phyloP scores from a whole-genome alignment of 2,888 invertebrate species.

The Metellina segmentata region DNA sequence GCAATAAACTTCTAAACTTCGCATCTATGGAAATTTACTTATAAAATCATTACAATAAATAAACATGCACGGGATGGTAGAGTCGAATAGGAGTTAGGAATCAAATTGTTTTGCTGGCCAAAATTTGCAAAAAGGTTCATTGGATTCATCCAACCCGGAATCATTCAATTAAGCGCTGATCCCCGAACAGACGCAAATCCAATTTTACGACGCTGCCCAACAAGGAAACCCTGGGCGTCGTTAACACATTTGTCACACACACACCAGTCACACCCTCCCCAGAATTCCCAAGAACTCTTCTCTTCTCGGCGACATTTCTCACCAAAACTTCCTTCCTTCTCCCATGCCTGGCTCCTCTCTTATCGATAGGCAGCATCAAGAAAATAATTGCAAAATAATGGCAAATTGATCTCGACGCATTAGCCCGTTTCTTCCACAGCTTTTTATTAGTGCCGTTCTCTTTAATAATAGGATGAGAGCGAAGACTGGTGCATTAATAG shows the following conservation, averaged over 20 bases:
- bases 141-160: not conserved
- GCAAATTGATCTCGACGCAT: constrained; percentile 63
- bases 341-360: constrained; percentile 1
- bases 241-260: constrained; percentile 60
- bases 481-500: constrained; percentile 25
- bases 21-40: no score
- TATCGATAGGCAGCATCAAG: constrained; percentile 15
- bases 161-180: not conserved
- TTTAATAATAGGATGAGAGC: constrained; percentile 66
- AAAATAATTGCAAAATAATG: constrained; percentile 70
- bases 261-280: constrained; percentile 40
- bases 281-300: constrained; percentile 46
- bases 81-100: no score
- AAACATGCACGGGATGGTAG: no score
- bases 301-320: not conserved
- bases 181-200: constrained; percentile 6
- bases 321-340: constrained; percentile 7
- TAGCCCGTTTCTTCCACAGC: constrained; percentile 40
- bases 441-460: constrained; percentile 65
- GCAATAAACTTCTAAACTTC: no score
- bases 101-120: no score
- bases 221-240: constrained; percentile 44
- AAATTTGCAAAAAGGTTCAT: no score
- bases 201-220: not conserved
- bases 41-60: no score